These are phyloP conservation scores for Mamestra configurata DNA, from an alignment of 1,140 invertebrate species.

Conservation along the genomic window DNA sequence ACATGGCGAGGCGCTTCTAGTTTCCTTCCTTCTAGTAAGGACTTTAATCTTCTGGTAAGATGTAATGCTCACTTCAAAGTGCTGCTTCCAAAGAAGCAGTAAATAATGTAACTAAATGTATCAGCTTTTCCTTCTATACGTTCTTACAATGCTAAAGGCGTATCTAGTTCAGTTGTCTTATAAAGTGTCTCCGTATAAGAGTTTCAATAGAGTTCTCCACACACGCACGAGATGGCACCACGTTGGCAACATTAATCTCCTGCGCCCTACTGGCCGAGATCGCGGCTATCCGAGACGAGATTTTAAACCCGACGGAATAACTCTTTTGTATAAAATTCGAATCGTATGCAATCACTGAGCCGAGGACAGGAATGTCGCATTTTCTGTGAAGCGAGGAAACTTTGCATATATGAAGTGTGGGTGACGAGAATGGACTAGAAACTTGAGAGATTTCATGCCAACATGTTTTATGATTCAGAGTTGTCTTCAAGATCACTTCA, in stretches of 20 bases:
- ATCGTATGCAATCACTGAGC: conserved; percentile 21
- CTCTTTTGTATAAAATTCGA: conserved; percentile 30
- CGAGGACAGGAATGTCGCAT: not conserved
- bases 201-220: conserved; percentile 7
- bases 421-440: not conserved
- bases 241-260: conserved; percentile 17
- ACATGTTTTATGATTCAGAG: too few species aligned
- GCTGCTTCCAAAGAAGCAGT: not conserved
- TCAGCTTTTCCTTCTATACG: not conserved
- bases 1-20: too few species aligned
- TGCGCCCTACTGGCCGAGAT: conserved; percentile 6
- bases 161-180: not conserved
- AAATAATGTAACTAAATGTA: not conserved
- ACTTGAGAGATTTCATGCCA: not conserved
- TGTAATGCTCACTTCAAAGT: not conserved
- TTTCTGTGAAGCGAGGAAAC: too few species aligned
- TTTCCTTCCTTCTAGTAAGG: too few species aligned
- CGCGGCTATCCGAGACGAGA: not conserved
- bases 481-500: too few species aligned
- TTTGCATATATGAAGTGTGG: not conserved
- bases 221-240: conserved; percentile 19
- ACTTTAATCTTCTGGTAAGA: too few species aligned
- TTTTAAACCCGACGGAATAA: conserved; percentile 21
- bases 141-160: not conserved
- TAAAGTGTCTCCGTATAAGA: not conserved